Percentiles rank a stretch among this genome's conserved stretches.
phyloP scores from a whole-genome alignment of 1,140 invertebrate genomes.

The Drosophila nikananu region DNA sequence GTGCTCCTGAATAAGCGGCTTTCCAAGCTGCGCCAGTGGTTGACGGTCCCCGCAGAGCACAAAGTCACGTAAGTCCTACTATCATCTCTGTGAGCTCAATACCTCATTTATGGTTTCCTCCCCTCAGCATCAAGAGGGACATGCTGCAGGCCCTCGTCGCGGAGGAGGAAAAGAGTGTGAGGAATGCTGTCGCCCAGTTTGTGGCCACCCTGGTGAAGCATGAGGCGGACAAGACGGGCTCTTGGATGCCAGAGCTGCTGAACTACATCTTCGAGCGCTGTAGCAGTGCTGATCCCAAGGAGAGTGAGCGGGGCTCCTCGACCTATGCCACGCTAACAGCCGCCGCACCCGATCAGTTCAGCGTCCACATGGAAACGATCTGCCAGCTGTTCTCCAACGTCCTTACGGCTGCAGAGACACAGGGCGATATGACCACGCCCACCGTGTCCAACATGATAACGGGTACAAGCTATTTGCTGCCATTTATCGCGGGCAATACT shows the following conservation, averaged over 20 bases:
- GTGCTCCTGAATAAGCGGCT: conserved; percentile 88
- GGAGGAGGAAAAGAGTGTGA: conserved; percentile 88
- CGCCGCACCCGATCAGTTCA: conserved; percentile 80
- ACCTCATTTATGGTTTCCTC: no score
- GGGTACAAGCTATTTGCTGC: conserved; percentile 71
- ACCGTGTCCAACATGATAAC: conserved; percentile 71
- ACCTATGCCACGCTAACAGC: conserved; percentile 76
- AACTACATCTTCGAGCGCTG: conserved; percentile 87
- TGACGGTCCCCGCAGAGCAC: conserved; percentile 86
- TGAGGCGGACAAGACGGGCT: conserved; percentile 87
- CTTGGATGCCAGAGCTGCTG: conserved; percentile 89
- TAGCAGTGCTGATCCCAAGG: conserved; percentile 61
- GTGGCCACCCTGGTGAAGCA: conserved; percentile 90
- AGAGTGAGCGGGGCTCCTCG: conserved; percentile 79
- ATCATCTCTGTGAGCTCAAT: neutral
- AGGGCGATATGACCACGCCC: conserved; percentile 63
- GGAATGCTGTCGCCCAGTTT: conserved; percentile 88
- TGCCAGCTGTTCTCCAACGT: conserved; percentile 68
- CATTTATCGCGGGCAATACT: conserved; percentile 71
- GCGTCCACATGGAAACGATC: conserved; percentile 74
- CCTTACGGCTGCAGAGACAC: conserved; percentile 56
- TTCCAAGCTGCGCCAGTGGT: conserved; percentile 88
- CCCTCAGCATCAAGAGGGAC: conserved; percentile 87
- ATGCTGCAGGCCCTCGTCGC: conserved; percentile 87
- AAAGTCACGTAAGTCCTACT: conserved; percentile 85